Percentiles rank a stretch among this genome's conserved stretches.
These are phyloP conservation scores for Bombus polaris DNA, from an alignment of 1,140 invertebrate species.

Conservation along the genomic window DNA sequence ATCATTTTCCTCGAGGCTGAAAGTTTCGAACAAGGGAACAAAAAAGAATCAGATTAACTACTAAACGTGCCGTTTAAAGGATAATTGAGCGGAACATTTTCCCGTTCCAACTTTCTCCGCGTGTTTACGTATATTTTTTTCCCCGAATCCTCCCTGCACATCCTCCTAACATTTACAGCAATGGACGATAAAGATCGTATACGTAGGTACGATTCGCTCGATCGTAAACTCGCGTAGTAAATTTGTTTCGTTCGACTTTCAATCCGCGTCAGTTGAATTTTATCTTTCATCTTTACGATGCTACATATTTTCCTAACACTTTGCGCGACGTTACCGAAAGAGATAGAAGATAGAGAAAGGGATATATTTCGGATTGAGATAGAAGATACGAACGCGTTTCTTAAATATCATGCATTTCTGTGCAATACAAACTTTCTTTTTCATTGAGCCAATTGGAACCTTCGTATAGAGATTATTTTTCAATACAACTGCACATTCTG, in stretches of 20 bases:
- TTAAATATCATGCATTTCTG: too few relatives aligned
- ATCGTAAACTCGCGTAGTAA: not conserved
- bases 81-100: not conserved
- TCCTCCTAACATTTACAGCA: not conserved
- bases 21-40: not conserved
- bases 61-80: not conserved
- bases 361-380: too few relatives aligned
- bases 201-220: too few relatives aligned
- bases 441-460: too few relatives aligned
- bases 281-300: not conserved
- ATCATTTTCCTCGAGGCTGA: not conserved
- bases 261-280: too few relatives aligned
- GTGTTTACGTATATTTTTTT: not conserved
- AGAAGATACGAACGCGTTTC: too few relatives aligned
- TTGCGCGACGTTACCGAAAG: not conserved
- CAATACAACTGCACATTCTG: too few relatives aligned
- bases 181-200: not conserved
- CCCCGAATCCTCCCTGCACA: not conserved
- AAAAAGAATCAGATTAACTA: not conserved
- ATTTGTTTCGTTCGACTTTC: not conserved
- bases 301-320: not conserved
- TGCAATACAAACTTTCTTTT: too few relatives aligned
- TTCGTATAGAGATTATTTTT: too few relatives aligned
- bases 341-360: not conserved
- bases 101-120: constrained; percentile 8